Conservation (phyloP, 2,797 vertebrate species). For the Tiaroga cobitis region DNA sequence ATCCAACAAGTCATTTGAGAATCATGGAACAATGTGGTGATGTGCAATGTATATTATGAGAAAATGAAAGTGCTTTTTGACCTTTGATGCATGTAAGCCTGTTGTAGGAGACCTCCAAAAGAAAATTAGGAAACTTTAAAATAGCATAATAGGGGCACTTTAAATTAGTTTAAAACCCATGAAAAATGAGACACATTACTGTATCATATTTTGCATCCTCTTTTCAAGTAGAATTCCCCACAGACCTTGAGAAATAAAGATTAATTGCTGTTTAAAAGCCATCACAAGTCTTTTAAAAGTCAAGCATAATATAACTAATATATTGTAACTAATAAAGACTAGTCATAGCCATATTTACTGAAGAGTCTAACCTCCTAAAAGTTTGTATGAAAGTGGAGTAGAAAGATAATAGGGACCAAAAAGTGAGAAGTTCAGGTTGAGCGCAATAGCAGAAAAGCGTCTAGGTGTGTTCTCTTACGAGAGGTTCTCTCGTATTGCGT, state of each 20-base stretch:
- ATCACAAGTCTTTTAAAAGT: too few species aligned
- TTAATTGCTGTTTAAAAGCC: neutral
- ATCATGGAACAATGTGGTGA: too few species aligned
- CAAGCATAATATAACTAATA: neutral
- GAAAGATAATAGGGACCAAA: neutral
- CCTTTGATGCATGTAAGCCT: too few species aligned
- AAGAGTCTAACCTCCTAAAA: neutral
- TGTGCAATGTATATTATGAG: too few species aligned
- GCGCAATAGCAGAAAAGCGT: neutral
- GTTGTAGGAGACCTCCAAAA: too few species aligned
- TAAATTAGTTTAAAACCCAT: neutral
- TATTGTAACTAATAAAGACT: neutral
- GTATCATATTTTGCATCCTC: neutral
- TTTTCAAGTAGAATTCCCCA: neutral
- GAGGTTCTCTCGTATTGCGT: too few species aligned
- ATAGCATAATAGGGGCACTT: too few species aligned
- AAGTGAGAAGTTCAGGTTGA: conserved; percentile 12
- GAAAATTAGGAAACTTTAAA: too few species aligned
- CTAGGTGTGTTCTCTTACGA: conserved; percentile 1
- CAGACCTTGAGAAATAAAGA: neutral
- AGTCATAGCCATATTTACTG: neutral
- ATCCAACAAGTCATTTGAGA: too few species aligned
- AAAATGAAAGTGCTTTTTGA: too few species aligned
- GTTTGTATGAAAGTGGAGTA: neutral
- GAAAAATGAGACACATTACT: too few species aligned